These are phyloP conservation scores for Drosophila sp. DNA, from an alignment of 1,140 invertebrate genomes.

Conservation along the genomic window DNA sequence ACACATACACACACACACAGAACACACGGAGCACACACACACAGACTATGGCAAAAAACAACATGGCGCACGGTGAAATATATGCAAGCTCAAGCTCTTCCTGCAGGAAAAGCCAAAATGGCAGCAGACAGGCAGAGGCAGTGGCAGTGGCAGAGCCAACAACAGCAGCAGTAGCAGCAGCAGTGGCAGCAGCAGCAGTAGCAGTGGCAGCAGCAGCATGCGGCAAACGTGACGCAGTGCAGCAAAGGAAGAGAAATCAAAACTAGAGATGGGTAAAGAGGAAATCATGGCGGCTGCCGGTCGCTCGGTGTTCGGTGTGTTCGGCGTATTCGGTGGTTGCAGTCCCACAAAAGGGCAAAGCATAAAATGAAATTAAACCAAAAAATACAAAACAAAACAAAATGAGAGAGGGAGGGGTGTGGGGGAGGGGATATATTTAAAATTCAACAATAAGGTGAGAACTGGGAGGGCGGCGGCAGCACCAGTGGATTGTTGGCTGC, in stretches of 20 bases:
- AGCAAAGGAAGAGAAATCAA: slow-evolving; percentile 27
- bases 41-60: slow-evolving; percentile 46
- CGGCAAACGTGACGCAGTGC: slow-evolving; percentile 67
- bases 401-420: neutral
- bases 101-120: slow-evolving; percentile 80
- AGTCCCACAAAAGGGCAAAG: neutral
- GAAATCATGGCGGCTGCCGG: neutral
- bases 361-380: slow-evolving; percentile 15
- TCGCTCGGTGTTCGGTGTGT: neutral
- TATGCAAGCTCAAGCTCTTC: slow-evolving; percentile 68
- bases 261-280: slow-evolving; percentile 3
- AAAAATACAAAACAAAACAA: neutral
- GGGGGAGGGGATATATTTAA: neutral
- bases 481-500: neutral
- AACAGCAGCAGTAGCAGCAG: slow-evolving; percentile 28
- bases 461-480: neutral
- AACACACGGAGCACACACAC: slow-evolving; percentile 7
- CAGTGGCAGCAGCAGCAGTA: slow-evolving; percentile 20
- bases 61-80: slow-evolving; percentile 67
- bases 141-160: slow-evolving; percentile 11
- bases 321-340: neutral
- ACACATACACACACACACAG: slow-evolving; percentile 42
- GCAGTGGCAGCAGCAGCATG: slow-evolving; percentile 32
- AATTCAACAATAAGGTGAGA: slow-evolving; percentile 9
- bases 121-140: slow-evolving; percentile 33